These are phyloP conservation scores for Panulirus ornatus DNA, from an alignment of 1,140 invertebrate genomes.

Conservation along the genomic window DNA sequence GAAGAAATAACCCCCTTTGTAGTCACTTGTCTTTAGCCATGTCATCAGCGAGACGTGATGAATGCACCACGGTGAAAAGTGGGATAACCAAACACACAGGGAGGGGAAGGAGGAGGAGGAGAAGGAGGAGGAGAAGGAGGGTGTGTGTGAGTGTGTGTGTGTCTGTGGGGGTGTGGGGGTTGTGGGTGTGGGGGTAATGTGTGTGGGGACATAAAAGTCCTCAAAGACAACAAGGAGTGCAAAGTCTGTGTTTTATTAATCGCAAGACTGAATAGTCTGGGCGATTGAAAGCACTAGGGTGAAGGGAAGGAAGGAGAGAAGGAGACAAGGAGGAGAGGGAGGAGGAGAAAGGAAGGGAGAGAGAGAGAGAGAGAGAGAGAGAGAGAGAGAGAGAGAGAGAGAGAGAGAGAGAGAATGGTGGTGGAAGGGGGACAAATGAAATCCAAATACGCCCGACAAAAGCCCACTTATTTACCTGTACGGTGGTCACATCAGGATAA, in stretches of 20 bases:
- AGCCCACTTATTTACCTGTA: too few species aligned
- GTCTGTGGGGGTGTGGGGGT: neutral
- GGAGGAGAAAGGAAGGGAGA: neutral
- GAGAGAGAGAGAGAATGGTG: neutral
- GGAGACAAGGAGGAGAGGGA: neutral
- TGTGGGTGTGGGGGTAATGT: neutral
- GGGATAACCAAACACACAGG: too few species aligned
- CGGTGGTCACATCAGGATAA: too few species aligned
- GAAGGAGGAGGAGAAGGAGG: neutral
- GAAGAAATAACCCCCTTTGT: too few species aligned
- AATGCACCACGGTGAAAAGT: too few species aligned
- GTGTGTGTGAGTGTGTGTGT: neutral
- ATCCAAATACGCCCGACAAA: too few species aligned
- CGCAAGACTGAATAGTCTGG: neutral
- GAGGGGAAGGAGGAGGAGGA: too few species aligned
- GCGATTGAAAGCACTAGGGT: neutral
- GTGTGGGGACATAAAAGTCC: neutral
- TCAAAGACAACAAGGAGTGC: neutral
- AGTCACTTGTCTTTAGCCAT: too few species aligned
- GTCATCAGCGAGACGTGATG: too few species aligned
- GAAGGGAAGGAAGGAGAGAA: neutral
- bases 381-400: conserved; percentile 1
- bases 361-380: conserved; percentile 1
- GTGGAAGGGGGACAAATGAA: neutral
- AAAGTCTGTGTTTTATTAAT: neutral